phyloP scores from a whole-genome alignment of 2,797 vertebrate genomes.

The Pseudomugil tenellus region DNA sequence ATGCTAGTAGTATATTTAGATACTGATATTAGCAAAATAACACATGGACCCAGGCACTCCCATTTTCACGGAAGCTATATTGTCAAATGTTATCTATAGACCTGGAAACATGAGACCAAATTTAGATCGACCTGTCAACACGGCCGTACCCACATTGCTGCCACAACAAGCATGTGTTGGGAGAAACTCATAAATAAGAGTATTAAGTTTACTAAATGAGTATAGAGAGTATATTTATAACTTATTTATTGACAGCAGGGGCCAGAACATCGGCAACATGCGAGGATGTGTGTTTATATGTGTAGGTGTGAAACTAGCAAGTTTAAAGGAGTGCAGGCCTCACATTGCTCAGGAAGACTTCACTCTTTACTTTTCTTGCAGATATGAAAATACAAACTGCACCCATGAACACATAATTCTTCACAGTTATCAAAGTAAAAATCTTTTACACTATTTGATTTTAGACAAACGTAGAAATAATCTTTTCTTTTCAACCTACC shows the following conservation, averaged over 20 bases:
- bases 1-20: conserved; percentile 20
- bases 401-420: background rate
- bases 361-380: background rate
- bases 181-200: conserved; percentile 63
- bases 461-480: background rate
- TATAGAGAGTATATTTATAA: conserved; percentile 37
- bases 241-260: conserved; percentile 55
- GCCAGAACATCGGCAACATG: conserved; percentile 20
- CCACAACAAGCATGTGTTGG: conserved; percentile 61
- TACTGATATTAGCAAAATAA: conserved; percentile 16
- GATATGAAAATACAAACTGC: conserved; percentile 7
- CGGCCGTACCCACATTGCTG: conserved; percentile 52
- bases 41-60: background rate
- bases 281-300: conserved; percentile 12
- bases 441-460: background rate
- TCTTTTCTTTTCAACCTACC: background rate
- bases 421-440: background rate
- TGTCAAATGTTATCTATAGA: conserved; percentile 18
- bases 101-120: conserved; percentile 41
- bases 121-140: conserved; percentile 55
- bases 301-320: too few species aligned
- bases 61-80: conserved; percentile 5
- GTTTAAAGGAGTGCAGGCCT: conserved; percentile 40
- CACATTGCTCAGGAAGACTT: background rate
- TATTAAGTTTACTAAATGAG: conserved; percentile 34